Base-by-base conservation (phyloP, 2,888 invertebrate species). In the Melanchra persicariae region DNA sequence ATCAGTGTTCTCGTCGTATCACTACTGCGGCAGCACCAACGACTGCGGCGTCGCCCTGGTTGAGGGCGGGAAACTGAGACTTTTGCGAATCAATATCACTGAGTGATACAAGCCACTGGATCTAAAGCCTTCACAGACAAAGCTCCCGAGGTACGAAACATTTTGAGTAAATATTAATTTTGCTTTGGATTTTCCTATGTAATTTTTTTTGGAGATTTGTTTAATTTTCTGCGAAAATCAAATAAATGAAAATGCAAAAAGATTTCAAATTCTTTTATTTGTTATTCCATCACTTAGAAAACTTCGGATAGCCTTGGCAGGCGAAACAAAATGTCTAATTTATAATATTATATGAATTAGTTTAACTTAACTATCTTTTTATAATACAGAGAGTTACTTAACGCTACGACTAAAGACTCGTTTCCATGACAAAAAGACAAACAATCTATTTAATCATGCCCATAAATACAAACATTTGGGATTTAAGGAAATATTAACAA, bases 1-100 rank as follows among this genome's bases (percentile, higher is more conserved):
- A 74, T 97, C 98, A 0, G 97, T 98, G 30, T 98, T 98, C 92
- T 98, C 98, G 0, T 97, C 98, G 0, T 97, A 97, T 4, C 97
- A 96, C 83, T 98, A 98, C 93, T 97, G 97, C 91, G 97, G 97
- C 57, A 97, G 97, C 2, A 95, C 91, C 74, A 98, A 98, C 91
- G 97, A 98, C 89, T 97, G 97, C 0, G 98, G 97, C 15, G 97
- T 98, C 79, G 96, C 97, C 22, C 91, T 98, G 74, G 97, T 97
- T 0, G 97, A 97, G 84, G 96, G 96, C 81, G 96, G 96, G 67
- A 97, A 97, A 90, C 90, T 98, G 45, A 91, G 98, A 30, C 93
- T 97, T 59, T 95, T 98, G 70, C 92, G 97, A 51, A 90, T 97
- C 64, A 97, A 96, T 17, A 17, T 15, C 86, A 79, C 78, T 0